These are phyloP conservation scores for Diplosoma virens DNA, from an alignment of 23 tunicate genomes.

Conservation along the genomic window DNA sequence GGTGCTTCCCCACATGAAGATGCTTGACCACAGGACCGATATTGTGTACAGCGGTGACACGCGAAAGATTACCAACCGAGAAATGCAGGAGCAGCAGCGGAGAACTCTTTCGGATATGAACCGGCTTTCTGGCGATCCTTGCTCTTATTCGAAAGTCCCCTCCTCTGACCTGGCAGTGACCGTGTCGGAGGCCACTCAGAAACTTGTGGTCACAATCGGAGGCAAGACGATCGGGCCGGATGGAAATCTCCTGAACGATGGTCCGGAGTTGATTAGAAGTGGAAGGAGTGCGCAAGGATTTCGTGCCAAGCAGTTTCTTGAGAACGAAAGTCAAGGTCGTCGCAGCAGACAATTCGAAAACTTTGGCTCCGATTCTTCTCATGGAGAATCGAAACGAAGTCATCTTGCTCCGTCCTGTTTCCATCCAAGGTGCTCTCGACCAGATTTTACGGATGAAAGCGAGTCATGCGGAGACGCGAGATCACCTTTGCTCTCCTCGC, in stretches of 20 bases:
- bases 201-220: not conserved
- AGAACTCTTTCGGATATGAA: constrained; percentile 19
- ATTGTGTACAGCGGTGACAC: not conserved
- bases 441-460: too few relatives aligned
- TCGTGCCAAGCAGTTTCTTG: not conserved
- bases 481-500: too few relatives aligned
- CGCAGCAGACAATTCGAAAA: too few relatives aligned
- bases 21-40: too few relatives aligned
- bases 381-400: too few relatives aligned
- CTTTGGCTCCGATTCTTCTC: too few relatives aligned
- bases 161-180: not conserved
- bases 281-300: too few relatives aligned
- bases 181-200: constrained; percentile 5
- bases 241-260: not conserved
- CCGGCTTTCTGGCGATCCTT: constrained; percentile 1
- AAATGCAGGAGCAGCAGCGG: constrained; percentile 16
- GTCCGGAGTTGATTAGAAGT: too few relatives aligned
- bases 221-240: not conserved
- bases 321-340: not conserved
- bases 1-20: too few relatives aligned
- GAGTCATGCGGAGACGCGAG: too few relatives aligned
- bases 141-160: not conserved
- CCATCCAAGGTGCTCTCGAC: too few relatives aligned
- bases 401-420: too few relatives aligned
- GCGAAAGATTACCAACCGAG: not conserved